Evolutionary conservation across 1,140 invertebrate species (phyloP), one percentile per base, ranked within the genome.

Genomic region (Pachyrhynchus sulphureomaculatus): DNA sequence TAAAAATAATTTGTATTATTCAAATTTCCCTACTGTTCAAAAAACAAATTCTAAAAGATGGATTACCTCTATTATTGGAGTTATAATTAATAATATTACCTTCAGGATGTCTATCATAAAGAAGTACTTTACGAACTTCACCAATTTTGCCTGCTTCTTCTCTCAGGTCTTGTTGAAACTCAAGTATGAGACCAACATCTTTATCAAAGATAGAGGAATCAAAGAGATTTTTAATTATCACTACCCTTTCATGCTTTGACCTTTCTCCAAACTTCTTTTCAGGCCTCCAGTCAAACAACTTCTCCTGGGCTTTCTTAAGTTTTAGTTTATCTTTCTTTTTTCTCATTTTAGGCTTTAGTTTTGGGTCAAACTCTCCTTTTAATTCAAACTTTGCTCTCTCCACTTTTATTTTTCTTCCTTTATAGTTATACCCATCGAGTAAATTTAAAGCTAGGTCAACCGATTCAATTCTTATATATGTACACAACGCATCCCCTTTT

Each of bases 401-500:
- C 0, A 99, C 96, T 61, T 86, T 86, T 10, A 95, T 81, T 55
- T 86, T 91, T 32, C 92, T 84, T 0, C 88, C 92, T 70, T 90
- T 84, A 18, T 88, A 75, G 64, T 90, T 83, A 71, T 84, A 90
- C 0, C 93, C 96, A 83, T 99, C 97, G 15, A 99, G 76, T 64
- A 99, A 84, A 51, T 94, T 88, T 37, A 99, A 76, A 0, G 96
- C 96, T 64, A 99, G 76, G 33, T 96, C 85, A 0, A 99, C 94
- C 15, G 95, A 98, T 77, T 99, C 96, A 72, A 88, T 84, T 85
- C 96, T 98, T 17, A 99, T 95, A 72, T 99, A 99, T 66, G 93
- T 94, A 76, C 96, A 99, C 5, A 95, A 81, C 13, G 90, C 98
- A 81, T 99, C 97, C 12, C 97, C 97, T 81, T 99, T 99, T 9